Evolutionary conservation across 23 tunicate species (phyloP), one percentile per base, ranked within the genome.

Genomic region (Aplidium turbinatum): DNA sequence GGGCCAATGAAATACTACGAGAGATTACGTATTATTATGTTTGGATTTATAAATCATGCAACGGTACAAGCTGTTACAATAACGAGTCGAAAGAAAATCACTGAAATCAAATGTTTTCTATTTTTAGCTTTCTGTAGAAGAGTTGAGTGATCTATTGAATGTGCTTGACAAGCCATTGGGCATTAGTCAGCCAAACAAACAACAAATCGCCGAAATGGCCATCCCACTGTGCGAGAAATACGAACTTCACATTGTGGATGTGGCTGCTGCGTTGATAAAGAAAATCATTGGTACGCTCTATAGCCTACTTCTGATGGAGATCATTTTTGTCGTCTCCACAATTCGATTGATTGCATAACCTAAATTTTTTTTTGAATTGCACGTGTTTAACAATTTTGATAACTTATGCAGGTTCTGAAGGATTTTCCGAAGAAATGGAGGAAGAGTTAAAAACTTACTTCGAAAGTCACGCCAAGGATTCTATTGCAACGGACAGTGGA

Each of bases 201-300:
- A 60, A 6, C 68, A 81, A 5, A 88, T 88, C 56, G 79, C 87
- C 21, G 57, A 68, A 11, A 71, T 88, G 83, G n/a, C 71, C 31
- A 88, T 88, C 13, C 87, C 96, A 1, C 50, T 88, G 75, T 36
- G 48, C 46, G 82, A 81, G 33, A 46, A 53, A 38, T 36, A 68
- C 38, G 74, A 81, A 39, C 38, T 88, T 21, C 79, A 75, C 25
- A 75, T 88, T 19, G 36, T 81, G 9, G 96, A 88, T 70, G 96
- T 88, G 0, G 96, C 87, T 13, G 36, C 96, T 33, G 87, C 96
- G 18, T 68, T 88, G 4, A 68, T 81, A 7, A 88, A 81, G 45
- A 81, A 53, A 38, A 81, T 76, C 18, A 18, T 88, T 31, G 96
- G 96, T 88, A 19, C 6, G 25, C 5, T 54, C 25, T 54, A 16